Base-by-base conservation (phyloP, 2,888 invertebrate genomes). In the Drosophila gaucha region DNA sequence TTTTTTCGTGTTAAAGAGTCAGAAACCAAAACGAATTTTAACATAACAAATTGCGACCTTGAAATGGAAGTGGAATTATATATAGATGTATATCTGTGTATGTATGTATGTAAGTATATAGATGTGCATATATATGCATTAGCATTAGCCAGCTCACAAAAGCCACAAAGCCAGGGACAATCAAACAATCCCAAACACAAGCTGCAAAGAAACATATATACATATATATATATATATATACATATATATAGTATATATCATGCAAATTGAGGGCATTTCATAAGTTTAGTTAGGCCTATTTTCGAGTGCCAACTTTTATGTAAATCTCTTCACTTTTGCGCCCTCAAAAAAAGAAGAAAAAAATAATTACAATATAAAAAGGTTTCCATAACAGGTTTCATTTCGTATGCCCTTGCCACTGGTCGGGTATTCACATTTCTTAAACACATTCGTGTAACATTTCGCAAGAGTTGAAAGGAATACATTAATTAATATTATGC, bases 91-190 rank as follows among this genome's bases (percentile, higher is more conserved):
- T 16, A 2, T 20, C 1, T 9, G 1, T 16, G 3, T 3, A 9
- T 2, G 3, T 16, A 16, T 9, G 14, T 14, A 10, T 14, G n/a
- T n/a, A n/a, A n/a, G n/a, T n/a, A n/a, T n/a, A n/a, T n/a, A n/a
- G n/a, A n/a, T n/a, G n/a, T n/a, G n/a, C n/a, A n/a, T 3, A 31
- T 22, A 2, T 18, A 18, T 18, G 69, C 79, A 77, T 80, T 67
- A 78, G 74, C 86, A 74, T 80, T 71, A 78, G 78, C 52, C 85
- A 67, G 82, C 69, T 71, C 82, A 78, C 66, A 66, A 71, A 64
- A 74, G 69, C 57, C 70, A 77, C 69, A 36, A 20, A 76, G 75
- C 72, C 64, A 83, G 60, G 65, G 65, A 72, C 71, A 59, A 74
- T 67, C 68, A 52, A 41, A 41, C 74, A 54, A 39, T 49, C 26